These are phyloP conservation scores for Holothuria glaberrima DNA, from an alignment of 35 echinoderm and acorn worm species.

Conservation along the genomic window DNA sequence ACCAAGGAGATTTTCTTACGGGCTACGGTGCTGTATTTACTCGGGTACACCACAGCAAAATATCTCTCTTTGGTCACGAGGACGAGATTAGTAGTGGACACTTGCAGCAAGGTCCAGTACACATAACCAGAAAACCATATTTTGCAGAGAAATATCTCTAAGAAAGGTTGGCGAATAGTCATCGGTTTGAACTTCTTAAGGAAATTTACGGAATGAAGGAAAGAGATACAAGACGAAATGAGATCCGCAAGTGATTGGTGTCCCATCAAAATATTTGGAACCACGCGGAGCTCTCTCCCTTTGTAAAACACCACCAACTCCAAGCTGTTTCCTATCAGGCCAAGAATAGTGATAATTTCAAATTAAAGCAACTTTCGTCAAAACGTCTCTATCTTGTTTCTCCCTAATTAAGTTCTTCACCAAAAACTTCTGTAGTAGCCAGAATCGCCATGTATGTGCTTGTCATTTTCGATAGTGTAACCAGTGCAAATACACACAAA, in stretches of 20 bases:
- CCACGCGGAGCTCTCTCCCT: neutral
- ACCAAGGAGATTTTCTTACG: neutral
- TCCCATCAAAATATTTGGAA: conserved; percentile 19
- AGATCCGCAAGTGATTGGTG: conserved; percentile 29
- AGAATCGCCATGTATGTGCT: too few relatives aligned
- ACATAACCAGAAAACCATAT: neutral
- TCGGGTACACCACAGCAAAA: neutral
- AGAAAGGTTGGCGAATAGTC: neutral
- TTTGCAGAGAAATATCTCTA: neutral
- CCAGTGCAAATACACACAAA: too few relatives aligned
- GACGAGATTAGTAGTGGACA: too few relatives aligned
- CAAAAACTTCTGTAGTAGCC: too few relatives aligned
- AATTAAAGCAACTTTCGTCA: neutral
- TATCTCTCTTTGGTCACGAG: too few relatives aligned
- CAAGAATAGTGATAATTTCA: conserved; percentile 7
- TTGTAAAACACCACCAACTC: neutral
- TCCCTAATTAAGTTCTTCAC: too few relatives aligned
- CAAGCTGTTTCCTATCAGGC: conserved; percentile 21
- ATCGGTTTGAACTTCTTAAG: too few relatives aligned
- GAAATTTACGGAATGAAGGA: neutral
- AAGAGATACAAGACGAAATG: neutral
- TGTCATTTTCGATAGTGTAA: too few relatives aligned
- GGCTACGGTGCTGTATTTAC: neutral
- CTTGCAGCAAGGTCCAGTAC: neutral
- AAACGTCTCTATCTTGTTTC: too few relatives aligned